Conservation (phyloP, 2,888 invertebrate genomes). For the Lissonota sp. region DNA sequence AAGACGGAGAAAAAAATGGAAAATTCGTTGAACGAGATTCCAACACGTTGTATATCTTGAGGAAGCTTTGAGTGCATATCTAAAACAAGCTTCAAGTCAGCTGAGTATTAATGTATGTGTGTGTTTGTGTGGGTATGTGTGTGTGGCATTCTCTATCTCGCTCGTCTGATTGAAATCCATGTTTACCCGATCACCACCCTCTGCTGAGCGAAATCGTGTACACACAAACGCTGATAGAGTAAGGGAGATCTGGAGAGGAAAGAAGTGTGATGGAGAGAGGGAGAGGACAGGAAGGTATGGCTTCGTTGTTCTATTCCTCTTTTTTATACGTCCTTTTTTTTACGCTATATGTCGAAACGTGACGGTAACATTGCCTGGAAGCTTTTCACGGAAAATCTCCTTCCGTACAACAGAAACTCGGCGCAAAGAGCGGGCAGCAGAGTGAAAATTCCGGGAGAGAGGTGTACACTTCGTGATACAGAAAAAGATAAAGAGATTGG, state of each 20-base stretch:
- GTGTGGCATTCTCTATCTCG: constrained; percentile 35
- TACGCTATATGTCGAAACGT: constrained; percentile 50
- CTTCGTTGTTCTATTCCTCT: constrained; percentile 56
- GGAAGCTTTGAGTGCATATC: constrained; percentile 9
- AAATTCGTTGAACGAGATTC: constrained; percentile 13
- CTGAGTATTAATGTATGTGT: neutral
- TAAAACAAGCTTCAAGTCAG: neutral
- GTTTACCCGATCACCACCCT: constrained; percentile 60
- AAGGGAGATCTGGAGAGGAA: neutral
- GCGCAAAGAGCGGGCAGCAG: constrained; percentile 1
- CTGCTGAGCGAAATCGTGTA: constrained; percentile 56
- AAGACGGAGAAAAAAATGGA: constrained; percentile 1
- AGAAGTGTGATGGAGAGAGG: neutral
- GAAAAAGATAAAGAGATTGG: constrained; percentile 1
- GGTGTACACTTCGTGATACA: constrained; percentile 44
- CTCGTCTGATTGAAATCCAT: constrained; percentile 61
- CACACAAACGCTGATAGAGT: constrained; percentile 46
- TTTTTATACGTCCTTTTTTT: neutral
- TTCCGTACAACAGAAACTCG: constrained; percentile 11
- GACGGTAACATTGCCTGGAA: constrained; percentile 57
- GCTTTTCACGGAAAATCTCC: constrained; percentile 53
- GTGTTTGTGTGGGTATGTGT: constrained; percentile 3
- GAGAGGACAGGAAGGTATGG: constrained; percentile 32
- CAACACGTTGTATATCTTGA: constrained; percentile 40
- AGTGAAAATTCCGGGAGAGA: constrained; percentile 47